A percentile compares a stretch with the other conserved stretches of the same genome.
Evolutionary conservation across 2,888 invertebrate genomes (phyloP).

Genomic region (Drosophila antonietae): DNA sequence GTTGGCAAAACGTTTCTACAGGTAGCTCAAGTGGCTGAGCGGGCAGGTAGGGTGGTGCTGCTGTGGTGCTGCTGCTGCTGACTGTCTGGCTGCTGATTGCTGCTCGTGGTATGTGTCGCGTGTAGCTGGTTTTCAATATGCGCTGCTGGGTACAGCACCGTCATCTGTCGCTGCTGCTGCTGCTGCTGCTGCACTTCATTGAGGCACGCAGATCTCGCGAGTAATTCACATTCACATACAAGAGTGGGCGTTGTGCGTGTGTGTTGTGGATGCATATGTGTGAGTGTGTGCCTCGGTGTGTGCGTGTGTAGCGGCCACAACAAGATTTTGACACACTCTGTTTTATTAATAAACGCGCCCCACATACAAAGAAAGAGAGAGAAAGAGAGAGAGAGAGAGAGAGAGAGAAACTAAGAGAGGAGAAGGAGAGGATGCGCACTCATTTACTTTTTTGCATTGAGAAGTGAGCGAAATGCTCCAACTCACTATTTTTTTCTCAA

Average conservation of each 20-base stretch:
- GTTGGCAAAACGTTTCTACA: constrained; percentile 34
- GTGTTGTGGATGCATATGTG: not conserved
- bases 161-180: constrained; percentile 28
- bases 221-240: constrained; percentile 57
- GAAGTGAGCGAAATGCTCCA: constrained; percentile 29
- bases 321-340: constrained; percentile 80
- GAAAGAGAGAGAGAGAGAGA: not conserved
- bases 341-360: constrained; percentile 79
- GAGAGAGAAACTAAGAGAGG: not conserved
- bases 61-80: constrained; percentile 21
- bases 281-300: not conserved
- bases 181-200: constrained; percentile 56
- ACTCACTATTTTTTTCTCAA: not conserved
- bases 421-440: not conserved
- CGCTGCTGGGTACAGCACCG: constrained; percentile 70
- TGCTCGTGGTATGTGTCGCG: constrained; percentile 14
- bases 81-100: constrained; percentile 18
- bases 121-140: constrained; percentile 32
- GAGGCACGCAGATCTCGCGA: constrained; percentile 47
- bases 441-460: constrained; percentile 20
- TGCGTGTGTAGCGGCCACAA: constrained; percentile 29
- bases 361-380: constrained; percentile 61
- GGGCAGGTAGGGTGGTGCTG: constrained; percentile 4
- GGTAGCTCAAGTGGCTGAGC: constrained; percentile 23
- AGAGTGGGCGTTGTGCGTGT: constrained; percentile 51